A percentile compares a stretch with the other conserved stretches of the same genome.
These are phyloP conservation scores for Emmelina monodactyla DNA, from an alignment of 2,888 invertebrate species.

Conservation along the genomic window DNA sequence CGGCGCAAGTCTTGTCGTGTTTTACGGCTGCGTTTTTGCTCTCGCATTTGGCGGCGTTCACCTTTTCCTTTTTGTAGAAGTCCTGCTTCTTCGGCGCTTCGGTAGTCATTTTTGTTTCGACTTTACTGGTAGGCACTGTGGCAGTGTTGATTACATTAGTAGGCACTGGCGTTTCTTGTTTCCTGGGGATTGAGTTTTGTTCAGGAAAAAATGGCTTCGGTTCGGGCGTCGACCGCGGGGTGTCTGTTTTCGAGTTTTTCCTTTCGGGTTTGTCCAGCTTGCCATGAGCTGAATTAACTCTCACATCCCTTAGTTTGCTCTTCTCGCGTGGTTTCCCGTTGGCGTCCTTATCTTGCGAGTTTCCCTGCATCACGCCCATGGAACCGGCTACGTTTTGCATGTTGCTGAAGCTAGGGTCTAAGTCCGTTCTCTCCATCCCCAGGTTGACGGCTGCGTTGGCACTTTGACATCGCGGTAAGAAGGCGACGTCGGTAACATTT, in stretches of 20 bases:
- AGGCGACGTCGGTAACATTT: conserved; percentile 45
- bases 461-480: conserved; percentile 56
- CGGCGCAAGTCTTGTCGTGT: conserved; percentile 50
- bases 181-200: conserved; percentile 36
- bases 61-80: conserved; percentile 61
- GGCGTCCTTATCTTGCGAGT: conserved; percentile 38
- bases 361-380: conserved; percentile 37
- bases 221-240: conserved; percentile 48
- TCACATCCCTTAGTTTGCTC: conserved; percentile 51
- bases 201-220: conserved; percentile 60
- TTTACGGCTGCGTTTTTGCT: conserved; percentile 43
- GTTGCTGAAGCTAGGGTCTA: conserved; percentile 36
- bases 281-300: conserved; percentile 58
- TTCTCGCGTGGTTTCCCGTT: conserved; percentile 49
- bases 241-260: conserved; percentile 41
- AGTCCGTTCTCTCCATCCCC: conserved; percentile 43
- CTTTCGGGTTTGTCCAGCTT: conserved; percentile 54
- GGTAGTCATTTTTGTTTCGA: conserved; percentile 35
- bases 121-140: conserved; percentile 36
- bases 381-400: conserved; percentile 41
- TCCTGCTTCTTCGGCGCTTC: conserved; percentile 59
- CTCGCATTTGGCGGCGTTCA: conserved; percentile 39
- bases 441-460: conserved; percentile 49
- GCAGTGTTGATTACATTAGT: conserved; percentile 53
- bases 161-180: conserved; percentile 53